Conservation (phyloP, 1,140 invertebrate species). For the Aphis gossypii region DNA sequence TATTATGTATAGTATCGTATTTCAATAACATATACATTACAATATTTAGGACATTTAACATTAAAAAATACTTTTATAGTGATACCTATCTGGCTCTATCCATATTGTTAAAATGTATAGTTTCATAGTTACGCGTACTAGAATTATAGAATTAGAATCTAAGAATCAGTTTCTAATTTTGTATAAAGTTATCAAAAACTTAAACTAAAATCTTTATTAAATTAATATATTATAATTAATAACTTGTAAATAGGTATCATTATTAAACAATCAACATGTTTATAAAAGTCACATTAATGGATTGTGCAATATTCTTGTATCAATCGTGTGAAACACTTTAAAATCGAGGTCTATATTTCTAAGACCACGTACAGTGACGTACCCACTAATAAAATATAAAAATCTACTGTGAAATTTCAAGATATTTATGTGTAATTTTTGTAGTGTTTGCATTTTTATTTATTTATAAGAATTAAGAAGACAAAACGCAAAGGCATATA, state of each 20-base stretch:
- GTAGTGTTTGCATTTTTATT: not conserved
- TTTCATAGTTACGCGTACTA: not conserved
- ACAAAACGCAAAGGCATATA: not conserved
- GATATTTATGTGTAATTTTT: not conserved
- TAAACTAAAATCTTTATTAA: not conserved
- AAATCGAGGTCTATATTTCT: not conserved
- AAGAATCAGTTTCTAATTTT: not conserved
- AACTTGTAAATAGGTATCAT: not conserved
- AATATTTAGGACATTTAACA: conserved; percentile 7
- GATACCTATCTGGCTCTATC: not conserved
- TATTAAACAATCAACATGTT: not conserved
- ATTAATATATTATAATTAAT: not conserved
- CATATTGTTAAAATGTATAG: not conserved
- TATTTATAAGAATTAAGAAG: not conserved
- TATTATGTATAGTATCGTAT: conserved; percentile 2
- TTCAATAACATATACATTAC: not conserved
- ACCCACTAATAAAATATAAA: not conserved
- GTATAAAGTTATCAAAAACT: not conserved
- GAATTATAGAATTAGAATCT: not conserved
- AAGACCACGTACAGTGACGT: not conserved
- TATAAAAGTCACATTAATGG: not conserved
- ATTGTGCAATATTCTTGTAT: not conserved
- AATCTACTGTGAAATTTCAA: not conserved
- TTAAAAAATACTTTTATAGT: not conserved
- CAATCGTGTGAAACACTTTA: not conserved